Evolutionary conservation across 2,113 vertebrate genomes (phyloP).

Genomic region (Vidua macroura): DNA sequence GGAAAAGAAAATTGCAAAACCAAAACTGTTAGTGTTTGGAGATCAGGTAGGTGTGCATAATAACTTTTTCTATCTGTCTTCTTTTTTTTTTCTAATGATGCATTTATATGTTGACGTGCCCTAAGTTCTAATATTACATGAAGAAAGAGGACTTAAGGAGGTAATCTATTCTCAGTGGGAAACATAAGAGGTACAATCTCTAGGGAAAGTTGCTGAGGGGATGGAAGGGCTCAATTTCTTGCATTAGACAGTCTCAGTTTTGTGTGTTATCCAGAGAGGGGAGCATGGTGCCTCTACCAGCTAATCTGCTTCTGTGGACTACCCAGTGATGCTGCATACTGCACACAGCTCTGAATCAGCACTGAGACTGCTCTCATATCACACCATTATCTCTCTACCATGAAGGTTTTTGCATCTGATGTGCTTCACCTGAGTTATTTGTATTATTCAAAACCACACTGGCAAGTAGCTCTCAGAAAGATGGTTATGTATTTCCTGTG

Average conservation of each 20-base stretch:
- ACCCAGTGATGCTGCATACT: background rate
- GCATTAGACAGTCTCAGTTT: background rate
- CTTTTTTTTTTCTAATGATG: background rate
- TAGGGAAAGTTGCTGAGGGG: background rate
- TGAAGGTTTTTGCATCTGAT: background rate
- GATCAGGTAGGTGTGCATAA: background rate
- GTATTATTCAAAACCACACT: background rate
- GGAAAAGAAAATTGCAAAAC: background rate
- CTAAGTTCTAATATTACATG: background rate
- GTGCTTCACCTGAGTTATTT: background rate
- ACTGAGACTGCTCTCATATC: background rate
- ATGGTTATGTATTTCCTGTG: background rate
- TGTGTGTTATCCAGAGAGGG: background rate
- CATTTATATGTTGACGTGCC: background rate
- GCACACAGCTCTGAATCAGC: background rate
- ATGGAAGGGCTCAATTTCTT: background rate
- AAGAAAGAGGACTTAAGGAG: background rate
- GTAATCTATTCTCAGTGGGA: background rate
- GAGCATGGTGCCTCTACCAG: background rate
- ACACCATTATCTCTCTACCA: background rate
- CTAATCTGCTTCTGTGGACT: background rate
- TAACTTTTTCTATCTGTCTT: background rate
- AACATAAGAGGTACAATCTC: background rate
- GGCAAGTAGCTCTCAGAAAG: background rate
- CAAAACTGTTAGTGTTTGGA: background rate